Evolutionary conservation across 2,888 invertebrate genomes (phyloP).

Genomic region (Chaetogeoica ovagalla): DNA sequence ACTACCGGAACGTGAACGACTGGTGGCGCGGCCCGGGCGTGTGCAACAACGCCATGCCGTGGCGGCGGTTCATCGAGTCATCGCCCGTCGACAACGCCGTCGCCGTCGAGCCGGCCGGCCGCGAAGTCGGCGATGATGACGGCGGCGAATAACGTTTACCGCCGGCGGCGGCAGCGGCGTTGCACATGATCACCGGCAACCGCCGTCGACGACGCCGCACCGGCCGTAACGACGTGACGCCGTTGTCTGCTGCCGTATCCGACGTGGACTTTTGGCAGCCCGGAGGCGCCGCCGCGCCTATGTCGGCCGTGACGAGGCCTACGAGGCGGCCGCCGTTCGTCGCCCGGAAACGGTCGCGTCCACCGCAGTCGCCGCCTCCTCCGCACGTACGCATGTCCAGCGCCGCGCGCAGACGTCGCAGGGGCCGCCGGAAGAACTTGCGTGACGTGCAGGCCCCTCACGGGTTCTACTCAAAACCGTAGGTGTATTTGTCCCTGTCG

Average conservation of each 20-base stretch:
- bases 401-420: slow-evolving; percentile 27
- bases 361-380: not conserved
- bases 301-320: not conserved
- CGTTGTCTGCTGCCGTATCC: not conserved
- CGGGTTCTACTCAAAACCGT: no score
- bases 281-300: not conserved
- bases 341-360: not conserved
- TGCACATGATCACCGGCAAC: not conserved
- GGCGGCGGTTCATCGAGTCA: slow-evolving; percentile 61
- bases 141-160: slow-evolving; percentile 18
- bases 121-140: not conserved
- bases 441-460: not conserved
- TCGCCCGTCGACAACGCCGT: not conserved
- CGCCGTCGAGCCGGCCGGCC: not conserved
- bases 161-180: slow-evolving; percentile 19
- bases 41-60: slow-evolving; percentile 72
- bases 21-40: slow-evolving; percentile 88
- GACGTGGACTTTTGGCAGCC: not conserved
- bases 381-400: slow-evolving; percentile 39
- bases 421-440: slow-evolving; percentile 30
- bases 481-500: no score
- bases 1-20: slow-evolving; percentile 81
- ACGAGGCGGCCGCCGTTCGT: not conserved
- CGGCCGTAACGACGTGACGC: not conserved
- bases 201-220: not conserved